phyloP scores from a whole-genome alignment of 2,888 invertebrate genomes.

The Pyrochroa serraticornis region DNA sequence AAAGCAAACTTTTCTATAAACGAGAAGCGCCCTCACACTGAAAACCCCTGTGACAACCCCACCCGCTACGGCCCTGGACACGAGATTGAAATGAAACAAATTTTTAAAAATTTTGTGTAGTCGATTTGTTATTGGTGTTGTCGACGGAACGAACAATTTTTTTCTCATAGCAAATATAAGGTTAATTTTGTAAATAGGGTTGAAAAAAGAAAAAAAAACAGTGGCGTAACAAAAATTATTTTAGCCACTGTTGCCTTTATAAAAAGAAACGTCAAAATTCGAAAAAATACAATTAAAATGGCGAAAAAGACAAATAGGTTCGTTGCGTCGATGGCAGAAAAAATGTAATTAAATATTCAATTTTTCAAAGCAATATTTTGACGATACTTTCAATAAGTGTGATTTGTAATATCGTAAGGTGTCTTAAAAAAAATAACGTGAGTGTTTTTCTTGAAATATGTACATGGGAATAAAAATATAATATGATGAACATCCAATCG shows the following conservation, averaged over 20 bases:
- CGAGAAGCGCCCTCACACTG: conserved; percentile 41
- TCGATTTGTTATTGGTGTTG: too few species aligned
- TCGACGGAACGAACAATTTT: too few species aligned
- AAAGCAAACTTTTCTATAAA: conserved; percentile 53
- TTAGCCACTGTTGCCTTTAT: too few species aligned
- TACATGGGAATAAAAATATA: conserved; percentile 21
- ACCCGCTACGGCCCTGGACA: neutral
- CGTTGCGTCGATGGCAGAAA: conserved; percentile 8
- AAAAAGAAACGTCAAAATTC: too few species aligned
- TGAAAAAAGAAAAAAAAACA: too few species aligned
- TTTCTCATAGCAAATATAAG: too few species aligned
- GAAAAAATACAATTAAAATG: too few species aligned
- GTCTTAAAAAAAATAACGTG: conserved; percentile 5
- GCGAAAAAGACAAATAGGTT: conserved; percentile 3
- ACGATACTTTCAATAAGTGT: conserved; percentile 21
- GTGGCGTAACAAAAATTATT: too few species aligned
- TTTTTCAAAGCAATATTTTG: conserved; percentile 22
- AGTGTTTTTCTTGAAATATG: conserved; percentile 12
- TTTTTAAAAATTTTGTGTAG: too few species aligned
- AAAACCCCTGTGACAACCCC: neutral
- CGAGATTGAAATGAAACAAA: too few species aligned
- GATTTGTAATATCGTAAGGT: conserved; percentile 20
- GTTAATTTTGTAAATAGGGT: too few species aligned
- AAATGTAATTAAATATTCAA: conserved; percentile 10
- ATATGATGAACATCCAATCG: conserved; percentile 3